These are phyloP conservation scores for Cassiopea andromeda DNA, from an alignment of 30 jellyfish, hydroid and myxozoan species.

Conservation along the genomic window DNA sequence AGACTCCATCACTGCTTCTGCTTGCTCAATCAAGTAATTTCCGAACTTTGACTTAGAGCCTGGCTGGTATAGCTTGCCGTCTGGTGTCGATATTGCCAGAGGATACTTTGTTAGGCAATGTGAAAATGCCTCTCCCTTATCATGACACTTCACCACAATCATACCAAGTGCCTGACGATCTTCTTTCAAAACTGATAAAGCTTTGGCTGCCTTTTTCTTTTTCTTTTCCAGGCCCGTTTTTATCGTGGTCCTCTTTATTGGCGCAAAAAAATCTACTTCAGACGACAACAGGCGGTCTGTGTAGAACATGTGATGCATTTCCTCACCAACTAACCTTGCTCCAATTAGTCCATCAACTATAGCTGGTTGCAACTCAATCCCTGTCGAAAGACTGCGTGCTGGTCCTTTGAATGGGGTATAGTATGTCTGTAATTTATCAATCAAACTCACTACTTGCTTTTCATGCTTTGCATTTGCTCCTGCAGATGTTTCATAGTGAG, in stretches of 20 bases:
- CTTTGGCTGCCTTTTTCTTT: constrained; percentile 21
- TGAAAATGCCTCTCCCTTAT: constrained; percentile 67
- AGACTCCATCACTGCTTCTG: constrained; percentile 50
- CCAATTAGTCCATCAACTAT: constrained; percentile 62
- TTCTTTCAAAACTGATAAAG: constrained; percentile 57
- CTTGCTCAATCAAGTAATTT: constrained; percentile 40
- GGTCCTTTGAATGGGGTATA: constrained; percentile 63
- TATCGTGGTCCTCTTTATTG: constrained; percentile 56
- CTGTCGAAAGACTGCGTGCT: constrained; percentile 64
- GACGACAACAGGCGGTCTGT: constrained; percentile 19
- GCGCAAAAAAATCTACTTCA: constrained; percentile 55
- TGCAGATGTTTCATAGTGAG: constrained; percentile 44
- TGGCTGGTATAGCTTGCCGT: constrained; percentile 58
- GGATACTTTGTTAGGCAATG: constrained; percentile 70
- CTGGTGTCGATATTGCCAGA: constrained; percentile 70
- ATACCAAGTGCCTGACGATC: constrained; percentile 66
- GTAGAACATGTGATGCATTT: constrained; percentile 53
- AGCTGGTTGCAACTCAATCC: constrained; percentile 56
- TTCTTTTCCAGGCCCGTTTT: constrained; percentile 29
- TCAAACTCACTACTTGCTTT: constrained; percentile 47
- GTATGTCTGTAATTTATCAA: constrained; percentile 50
- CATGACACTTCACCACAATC: constrained; percentile 66
- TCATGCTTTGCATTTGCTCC: constrained; percentile 59
- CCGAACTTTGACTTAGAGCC: constrained; percentile 49
- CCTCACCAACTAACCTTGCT: constrained; percentile 70